Conservation (phyloP, 2,113 vertebrate species). For the Panurus biarmicus region DNA sequence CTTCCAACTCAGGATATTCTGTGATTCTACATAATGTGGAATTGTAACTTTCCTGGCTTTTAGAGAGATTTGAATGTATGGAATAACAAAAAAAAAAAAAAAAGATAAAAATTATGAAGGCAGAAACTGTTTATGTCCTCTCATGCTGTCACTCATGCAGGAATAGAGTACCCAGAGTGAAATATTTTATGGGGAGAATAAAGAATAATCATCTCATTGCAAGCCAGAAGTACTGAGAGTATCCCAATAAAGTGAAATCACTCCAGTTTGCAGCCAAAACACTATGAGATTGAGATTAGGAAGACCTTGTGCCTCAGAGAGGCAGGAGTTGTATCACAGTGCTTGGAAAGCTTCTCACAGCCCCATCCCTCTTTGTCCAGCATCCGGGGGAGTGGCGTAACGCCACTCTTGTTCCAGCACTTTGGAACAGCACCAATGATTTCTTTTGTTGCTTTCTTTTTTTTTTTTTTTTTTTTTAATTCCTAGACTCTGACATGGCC, state of each 20-base stretch:
- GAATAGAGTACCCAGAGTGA: neutral
- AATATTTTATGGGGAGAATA: neutral
- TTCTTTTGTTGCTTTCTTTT: neutral
- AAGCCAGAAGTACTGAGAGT: neutral
- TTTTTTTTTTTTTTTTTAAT: neutral
- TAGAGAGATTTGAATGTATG: neutral
- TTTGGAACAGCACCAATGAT: neutral
- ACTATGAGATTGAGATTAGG: fast-evolving
- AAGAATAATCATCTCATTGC: neutral
- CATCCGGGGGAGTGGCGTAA: fast-evolving
- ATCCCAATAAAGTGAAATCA: neutral
- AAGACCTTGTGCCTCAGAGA: neutral
- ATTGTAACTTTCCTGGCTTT: neutral
- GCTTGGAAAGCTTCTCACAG: neutral
- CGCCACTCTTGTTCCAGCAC: neutral
- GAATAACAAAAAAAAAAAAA: neutral
- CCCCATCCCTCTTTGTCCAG: neutral
- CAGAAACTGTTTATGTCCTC: neutral
- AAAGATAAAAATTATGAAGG: neutral
- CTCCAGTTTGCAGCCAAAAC: neutral
- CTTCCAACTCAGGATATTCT: neutral
- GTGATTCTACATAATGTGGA: neutral
- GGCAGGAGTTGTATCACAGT: neutral
- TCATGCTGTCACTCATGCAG: neutral
- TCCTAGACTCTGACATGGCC: neutral